Conservation (phyloP, 2,113 vertebrate genomes). For the Pseudonaja textilis region DNA sequence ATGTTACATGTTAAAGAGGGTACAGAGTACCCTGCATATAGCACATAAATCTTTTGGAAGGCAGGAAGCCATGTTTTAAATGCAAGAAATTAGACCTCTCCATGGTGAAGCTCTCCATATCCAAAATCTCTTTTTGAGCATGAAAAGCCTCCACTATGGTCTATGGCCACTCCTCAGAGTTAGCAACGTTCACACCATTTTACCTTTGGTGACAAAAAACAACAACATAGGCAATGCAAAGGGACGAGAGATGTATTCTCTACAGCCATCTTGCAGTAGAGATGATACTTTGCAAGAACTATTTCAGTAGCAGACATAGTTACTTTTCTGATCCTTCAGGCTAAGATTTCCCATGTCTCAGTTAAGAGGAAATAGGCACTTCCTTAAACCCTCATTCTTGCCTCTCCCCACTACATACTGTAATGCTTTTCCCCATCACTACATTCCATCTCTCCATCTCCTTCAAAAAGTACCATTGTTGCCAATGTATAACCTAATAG, state of each 20-base stretch:
- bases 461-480: neutral
- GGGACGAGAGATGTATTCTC: neutral
- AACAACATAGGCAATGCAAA: neutral
- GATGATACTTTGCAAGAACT: neutral
- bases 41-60: neutral
- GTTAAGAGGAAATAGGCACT: constrained; percentile 3
- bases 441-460: neutral
- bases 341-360: neutral
- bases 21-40: neutral
- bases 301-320: neutral
- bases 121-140: neutral
- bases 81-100: neutral
- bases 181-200: neutral
- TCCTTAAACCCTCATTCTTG: neutral
- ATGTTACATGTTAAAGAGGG: neutral
- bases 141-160: neutral
- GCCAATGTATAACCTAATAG: neutral
- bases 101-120: neutral
- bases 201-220: neutral
- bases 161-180: neutral
- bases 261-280: neutral
- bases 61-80: neutral
- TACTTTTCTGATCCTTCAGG: neutral
- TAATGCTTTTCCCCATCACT: neutral
- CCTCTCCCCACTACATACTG: neutral